These are phyloP conservation scores for Apoda limacodes DNA, from an alignment of 2,888 invertebrate species.

Conservation along the genomic window DNA sequence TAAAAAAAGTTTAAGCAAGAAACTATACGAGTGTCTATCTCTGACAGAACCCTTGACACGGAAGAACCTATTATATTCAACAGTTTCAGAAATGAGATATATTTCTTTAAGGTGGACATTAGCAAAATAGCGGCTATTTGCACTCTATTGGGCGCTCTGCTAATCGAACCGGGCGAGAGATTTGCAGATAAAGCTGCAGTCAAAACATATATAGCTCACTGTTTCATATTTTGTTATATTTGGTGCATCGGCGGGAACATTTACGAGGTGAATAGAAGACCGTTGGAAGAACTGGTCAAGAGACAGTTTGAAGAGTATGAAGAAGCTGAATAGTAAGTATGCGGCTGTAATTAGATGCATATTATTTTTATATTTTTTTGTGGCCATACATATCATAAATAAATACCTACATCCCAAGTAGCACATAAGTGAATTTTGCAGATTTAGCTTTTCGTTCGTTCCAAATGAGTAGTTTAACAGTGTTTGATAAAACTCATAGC, in stretches of 20 bases:
- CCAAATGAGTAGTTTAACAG: not conserved
- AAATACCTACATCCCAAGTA: no score
- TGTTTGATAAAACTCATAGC: no score
- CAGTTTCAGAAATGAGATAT: no score
- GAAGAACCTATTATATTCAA: no score
- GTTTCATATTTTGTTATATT: conserved; percentile 84
- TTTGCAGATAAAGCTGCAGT: conserved; percentile 73
- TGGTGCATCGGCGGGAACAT: conserved; percentile 93
- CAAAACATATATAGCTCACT: conserved; percentile 76
- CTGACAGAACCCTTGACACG: no score
- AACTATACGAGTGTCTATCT: no score
- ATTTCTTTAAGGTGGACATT: conserved; percentile 75
- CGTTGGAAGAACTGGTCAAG: conserved; percentile 77
- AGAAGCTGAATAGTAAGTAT: conserved; percentile 69
- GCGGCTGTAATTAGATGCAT: no score
- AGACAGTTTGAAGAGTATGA: conserved; percentile 77
- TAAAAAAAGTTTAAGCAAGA: no score
- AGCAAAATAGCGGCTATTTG: conserved; percentile 85
- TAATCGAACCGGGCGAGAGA: conserved; percentile 72
- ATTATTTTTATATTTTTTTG: not conserved
- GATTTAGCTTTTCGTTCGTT: not conserved
- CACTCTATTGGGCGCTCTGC: conserved; percentile 76
- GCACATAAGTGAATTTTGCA: not conserved
- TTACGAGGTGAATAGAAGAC: conserved; percentile 74
- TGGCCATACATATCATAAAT: not conserved